phyloP scores from a whole-genome alignment of 2,888 invertebrate species.

The Melanophora roralis region DNA sequence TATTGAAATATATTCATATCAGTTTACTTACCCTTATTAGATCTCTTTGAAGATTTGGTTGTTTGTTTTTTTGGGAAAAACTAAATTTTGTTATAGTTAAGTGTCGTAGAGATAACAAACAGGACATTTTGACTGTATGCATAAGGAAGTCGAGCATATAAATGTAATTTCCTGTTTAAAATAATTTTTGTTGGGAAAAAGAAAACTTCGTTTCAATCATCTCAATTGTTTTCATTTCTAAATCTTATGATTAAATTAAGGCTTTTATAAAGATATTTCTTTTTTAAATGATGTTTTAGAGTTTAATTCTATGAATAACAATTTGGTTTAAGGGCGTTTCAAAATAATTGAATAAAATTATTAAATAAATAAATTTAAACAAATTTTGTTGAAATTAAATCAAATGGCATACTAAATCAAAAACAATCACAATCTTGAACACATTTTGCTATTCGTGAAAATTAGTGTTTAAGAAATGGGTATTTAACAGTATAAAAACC shows the following conservation, averaged over 20 bases:
- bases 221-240: neutral
- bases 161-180: constrained; percentile 50
- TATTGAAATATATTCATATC: neutral
- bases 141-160: constrained; percentile 40
- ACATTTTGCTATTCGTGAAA: too few species aligned
- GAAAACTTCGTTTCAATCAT: neutral
- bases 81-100: too few species aligned
- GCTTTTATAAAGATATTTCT: neutral
- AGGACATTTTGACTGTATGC: constrained; percentile 1
- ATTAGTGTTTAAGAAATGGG: too few species aligned
- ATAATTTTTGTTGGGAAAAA: neutral
- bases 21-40: neutral
- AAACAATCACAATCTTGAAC: too few species aligned
- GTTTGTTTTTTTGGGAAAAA: neutral
- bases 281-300: neutral
- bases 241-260: constrained; percentile 2
- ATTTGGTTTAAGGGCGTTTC: neutral
- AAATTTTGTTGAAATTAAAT: too few species aligned
- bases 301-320: neutral
- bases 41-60: constrained; percentile 43
- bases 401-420: too few species aligned
- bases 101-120: constrained; percentile 14
- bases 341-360: neutral
- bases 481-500: too few species aligned
- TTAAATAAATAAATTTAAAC: too few species aligned